Percentiles rank a stretch among this genome's conserved stretches.
Conservation (phyloP, 2,797 vertebrate genomes). For the Siniperca obscura region DNA sequence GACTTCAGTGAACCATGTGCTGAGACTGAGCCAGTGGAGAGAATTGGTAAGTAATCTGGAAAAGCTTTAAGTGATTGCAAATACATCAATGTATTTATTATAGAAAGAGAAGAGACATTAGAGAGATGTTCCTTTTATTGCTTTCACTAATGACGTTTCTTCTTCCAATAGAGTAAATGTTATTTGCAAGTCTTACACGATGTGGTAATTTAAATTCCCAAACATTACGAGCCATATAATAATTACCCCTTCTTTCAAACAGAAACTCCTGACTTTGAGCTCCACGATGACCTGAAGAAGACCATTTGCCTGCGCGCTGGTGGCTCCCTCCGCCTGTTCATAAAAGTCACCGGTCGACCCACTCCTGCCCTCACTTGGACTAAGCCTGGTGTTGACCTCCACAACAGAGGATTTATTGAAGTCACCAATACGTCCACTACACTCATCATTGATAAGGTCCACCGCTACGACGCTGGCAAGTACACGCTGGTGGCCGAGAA, state of each 20-base stretch:
- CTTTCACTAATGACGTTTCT: not conserved
- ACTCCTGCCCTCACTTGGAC: constrained; percentile 92
- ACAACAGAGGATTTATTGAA: constrained; percentile 94
- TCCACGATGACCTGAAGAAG: constrained; percentile 96
- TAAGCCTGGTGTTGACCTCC: constrained; percentile 93
- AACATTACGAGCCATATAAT: not conserved
- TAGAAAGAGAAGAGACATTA: not conserved
- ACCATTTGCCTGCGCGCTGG: constrained; percentile 96
- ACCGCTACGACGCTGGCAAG: constrained; percentile 98
- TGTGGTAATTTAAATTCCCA: not conserved
- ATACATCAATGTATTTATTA: not conserved
- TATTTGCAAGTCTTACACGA: not conserved
- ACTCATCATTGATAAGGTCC: constrained; percentile 96
- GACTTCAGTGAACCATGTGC: constrained; percentile 93
- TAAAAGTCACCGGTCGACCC: constrained; percentile 93
- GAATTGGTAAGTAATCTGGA: constrained; percentile 87
- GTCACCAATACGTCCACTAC: constrained; percentile 91
- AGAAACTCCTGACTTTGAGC: constrained; percentile 98
- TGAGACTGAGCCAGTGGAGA: constrained; percentile 94
- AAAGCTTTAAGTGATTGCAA: not conserved
- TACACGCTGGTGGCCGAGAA: constrained; percentile 96
- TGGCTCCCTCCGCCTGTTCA: constrained; percentile 91
- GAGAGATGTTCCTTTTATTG: not conserved
- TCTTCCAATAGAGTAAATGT: not conserved
- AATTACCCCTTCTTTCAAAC: constrained; percentile 65